A percentile compares a stretch with the other conserved stretches of the same genome.
These are phyloP conservation scores for Hyla sarda DNA, from an alignment of 2,113 vertebrate genomes.

Conservation along the genomic window DNA sequence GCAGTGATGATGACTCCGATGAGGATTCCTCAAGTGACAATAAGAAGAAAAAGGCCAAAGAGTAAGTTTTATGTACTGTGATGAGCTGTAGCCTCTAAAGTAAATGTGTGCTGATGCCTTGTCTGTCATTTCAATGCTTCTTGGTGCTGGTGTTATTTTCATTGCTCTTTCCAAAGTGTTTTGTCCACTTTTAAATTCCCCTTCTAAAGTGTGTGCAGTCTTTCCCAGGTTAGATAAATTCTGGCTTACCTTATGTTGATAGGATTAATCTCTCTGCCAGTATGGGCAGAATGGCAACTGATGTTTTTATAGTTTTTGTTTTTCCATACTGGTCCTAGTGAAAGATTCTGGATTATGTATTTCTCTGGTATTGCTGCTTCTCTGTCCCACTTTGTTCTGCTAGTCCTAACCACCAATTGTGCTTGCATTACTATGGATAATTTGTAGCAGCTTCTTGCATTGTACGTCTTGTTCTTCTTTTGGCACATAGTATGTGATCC, in stretches of 20 bases:
- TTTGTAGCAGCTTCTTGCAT: constrained; percentile 10
- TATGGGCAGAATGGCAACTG: not conserved
- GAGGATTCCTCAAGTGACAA: constrained; percentile 78
- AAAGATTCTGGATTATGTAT: not conserved
- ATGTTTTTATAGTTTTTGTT: not conserved
- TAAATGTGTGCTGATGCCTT: constrained; percentile 18
- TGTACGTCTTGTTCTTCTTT: constrained; percentile 30
- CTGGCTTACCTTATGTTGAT: not conserved
- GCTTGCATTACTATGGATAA: constrained; percentile 19
- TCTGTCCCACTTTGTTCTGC: constrained; percentile 17
- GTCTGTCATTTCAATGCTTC: constrained; percentile 38
- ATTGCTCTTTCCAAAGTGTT: constrained; percentile 30
- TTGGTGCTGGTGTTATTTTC: constrained; percentile 56
- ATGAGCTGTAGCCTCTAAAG: not conserved
- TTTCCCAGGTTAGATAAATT: not conserved
- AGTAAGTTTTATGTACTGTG: not conserved
- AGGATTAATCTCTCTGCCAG: not conserved
- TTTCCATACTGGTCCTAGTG: not conserved
- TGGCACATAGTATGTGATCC: not conserved
- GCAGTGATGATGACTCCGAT: constrained; percentile 85
- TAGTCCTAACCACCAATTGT: constrained; percentile 9
- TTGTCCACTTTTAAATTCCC: not conserved
- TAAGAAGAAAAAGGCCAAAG: constrained; percentile 82
- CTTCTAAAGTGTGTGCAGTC: not conserved
- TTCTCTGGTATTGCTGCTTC: constrained; percentile 18